Evolutionary conservation across 1,140 invertebrate species (phyloP), one percentile per base, ranked within the genome.

Genomic region (Macrosteles quadrilineatus): DNA sequence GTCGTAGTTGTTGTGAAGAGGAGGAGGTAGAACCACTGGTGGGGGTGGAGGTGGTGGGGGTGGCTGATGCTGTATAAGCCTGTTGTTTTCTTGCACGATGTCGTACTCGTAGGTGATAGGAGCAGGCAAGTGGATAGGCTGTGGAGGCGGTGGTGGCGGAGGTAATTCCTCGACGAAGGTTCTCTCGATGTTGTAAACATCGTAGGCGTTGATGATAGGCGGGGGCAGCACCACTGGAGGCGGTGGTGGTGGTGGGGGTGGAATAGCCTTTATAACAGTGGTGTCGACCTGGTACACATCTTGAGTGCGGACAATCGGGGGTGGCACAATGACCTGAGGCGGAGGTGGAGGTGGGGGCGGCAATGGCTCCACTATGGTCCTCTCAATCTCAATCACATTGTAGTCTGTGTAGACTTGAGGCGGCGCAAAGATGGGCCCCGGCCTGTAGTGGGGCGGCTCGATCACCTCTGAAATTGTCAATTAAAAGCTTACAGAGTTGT

Each of bases 241-340:
- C n/a, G 47, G 47, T n/a, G 47, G 47, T 11, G 47, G 47, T 9
- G 47, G 47, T 50, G 47, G 47, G 17, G 47, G 47, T 19, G 47
- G 47, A 4, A 50, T 50, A 3, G 47, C 47, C 47, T 50, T 50
- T 6, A 50, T n/a, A 23, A 50, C n/a, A 50, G 47, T 50, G 6
- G 47, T 50, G 47, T 50, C 47, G 3, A 50, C 47, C 47, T 50
- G 47, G 47, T 50, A 50, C 47, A 50, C 47, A n/a, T 50, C 47
- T 50, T 50, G 47, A 11, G 17, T 50, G 21, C 47, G 47, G 47
- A 50, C 21, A 23, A 50, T 50, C 6, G 47, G 47, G 6, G 47
- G 47, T 6, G 47, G 47, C 17, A 50, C 21, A 23, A 50, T 50
- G 6, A 50, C 47, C 21, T 50, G 17, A 19, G 17, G 47, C 6